Percentiles rank a stretch among this genome's conserved stretches.
phyloP scores from a whole-genome alignment of 2,797 vertebrate species.

The Pipistrellus kuhlii region DNA sequence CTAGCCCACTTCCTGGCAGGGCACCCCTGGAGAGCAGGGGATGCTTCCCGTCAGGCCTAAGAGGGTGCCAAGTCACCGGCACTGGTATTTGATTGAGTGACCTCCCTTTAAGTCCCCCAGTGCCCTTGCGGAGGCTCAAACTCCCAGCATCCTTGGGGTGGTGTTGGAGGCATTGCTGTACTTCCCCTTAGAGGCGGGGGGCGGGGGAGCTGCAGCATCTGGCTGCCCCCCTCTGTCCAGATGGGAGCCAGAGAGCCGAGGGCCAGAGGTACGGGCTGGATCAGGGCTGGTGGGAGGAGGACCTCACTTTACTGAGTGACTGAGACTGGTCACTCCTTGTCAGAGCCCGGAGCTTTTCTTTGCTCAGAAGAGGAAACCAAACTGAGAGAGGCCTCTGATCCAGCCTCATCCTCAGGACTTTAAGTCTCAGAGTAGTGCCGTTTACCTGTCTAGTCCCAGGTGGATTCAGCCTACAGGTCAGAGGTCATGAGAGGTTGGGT shows the following conservation, averaged over 20 bases:
- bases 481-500: not conserved
- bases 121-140: not conserved
- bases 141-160: not conserved
- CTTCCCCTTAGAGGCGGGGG: not conserved
- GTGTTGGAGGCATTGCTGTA: not conserved
- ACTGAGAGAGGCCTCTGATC: conserved; percentile 13
- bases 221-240: not conserved
- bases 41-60: not conserved
- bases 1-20: not conserved
- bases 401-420: not conserved
- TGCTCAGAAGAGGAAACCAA: not conserved
- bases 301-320: not conserved
- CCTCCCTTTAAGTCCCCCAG: too few species aligned
- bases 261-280: not conserved
- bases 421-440: not conserved
- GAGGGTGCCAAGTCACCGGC: too few species aligned
- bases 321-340: not conserved
- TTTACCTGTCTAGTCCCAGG: not conserved
- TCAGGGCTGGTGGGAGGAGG: not conserved
- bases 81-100: not conserved
- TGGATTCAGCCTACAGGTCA: not conserved
- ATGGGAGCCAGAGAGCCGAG: not conserved
- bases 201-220: not conserved
- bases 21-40: not conserved
- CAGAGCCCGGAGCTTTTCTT: conserved; percentile 1